Base-by-base conservation (phyloP, 2,888 invertebrate genomes). In the Agrochola lychnidis region DNA sequence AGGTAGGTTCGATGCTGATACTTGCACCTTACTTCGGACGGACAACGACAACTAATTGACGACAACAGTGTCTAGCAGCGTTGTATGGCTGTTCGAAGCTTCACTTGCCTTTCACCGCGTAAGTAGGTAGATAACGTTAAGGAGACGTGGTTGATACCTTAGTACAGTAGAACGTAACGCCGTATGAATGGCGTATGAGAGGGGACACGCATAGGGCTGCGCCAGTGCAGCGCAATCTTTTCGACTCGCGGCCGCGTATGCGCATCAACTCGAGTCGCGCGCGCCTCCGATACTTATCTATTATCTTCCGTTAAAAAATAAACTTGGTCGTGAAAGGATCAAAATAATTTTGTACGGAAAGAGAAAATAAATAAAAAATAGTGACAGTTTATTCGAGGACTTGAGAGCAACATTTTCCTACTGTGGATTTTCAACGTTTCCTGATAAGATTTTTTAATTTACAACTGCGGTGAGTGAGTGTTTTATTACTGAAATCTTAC, bases 371-470 rank as follows among this genome's bases (percentile, higher is more conserved):
- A 74, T 30, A 61, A n/a, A 56, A 53, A 64, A 73, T 19, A 63
- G 84, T 87, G 89, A 81, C 73, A 83, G 74, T 82, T 85, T 80
- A 73, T 81, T 86, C 76, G 78, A 77, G 63, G 72, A 84, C 62
- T 84, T 48, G 40, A 80, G 82, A 79, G 88, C 86, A 85, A 89
- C 36, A 84, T 85, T 87, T 81, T 62, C 40, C 25, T 63, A 64
- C 22, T 84, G 88, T 83, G 85, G 85, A 87, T 86, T 87, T 89
- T 88, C 82, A 82, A 75, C 70, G 81, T 83, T 88, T 80, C 70
- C 82, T 85, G 92, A 91, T 92, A 91, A 91, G 89, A 88, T 86
- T 91, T 91, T 93, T 90, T 90, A 91, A 92, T 94, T 95, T 92
- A 88, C 89, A 88, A 92, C 85, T 91, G 87, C 89, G 94, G 96